Evolutionary conservation across 1,140 invertebrate genomes (phyloP).

Genomic region (Scaptomyza pallida): DNA sequence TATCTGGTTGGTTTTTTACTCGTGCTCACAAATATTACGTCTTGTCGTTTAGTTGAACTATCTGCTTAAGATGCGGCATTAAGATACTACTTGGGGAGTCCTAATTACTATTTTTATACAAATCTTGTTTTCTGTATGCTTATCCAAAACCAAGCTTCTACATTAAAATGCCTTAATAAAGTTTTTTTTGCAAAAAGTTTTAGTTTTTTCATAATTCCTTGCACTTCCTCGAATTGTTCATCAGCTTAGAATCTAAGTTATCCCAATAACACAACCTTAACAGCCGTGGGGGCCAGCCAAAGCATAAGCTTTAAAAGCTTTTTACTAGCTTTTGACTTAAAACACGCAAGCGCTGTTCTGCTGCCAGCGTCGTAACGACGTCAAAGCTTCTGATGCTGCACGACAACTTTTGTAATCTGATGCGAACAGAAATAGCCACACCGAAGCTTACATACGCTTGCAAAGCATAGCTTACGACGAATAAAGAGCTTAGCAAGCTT

Average conservation of each 20-base stretch:
- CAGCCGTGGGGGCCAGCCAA: slow-evolving; percentile 7
- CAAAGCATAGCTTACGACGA: no score
- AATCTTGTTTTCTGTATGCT: no score
- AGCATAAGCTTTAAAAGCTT: slow-evolving; percentile 11
- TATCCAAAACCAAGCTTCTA: no score
- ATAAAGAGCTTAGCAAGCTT: no score
- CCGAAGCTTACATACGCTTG: no score
- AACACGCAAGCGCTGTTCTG: slow-evolving; percentile 4
- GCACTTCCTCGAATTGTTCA: no score
- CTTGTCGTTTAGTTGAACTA: not conserved
- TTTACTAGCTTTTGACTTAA: slow-evolving; percentile 13
- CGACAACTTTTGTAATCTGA: not conserved
- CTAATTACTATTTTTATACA: not conserved
- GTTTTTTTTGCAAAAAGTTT: no score
- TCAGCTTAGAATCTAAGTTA: no score
- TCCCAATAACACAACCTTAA: no score
- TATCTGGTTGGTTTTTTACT: slow-evolving; percentile 4
- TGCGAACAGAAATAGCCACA: not conserved
- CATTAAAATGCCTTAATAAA: no score
- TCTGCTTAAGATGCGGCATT: not conserved
- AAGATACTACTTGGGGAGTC: not conserved
- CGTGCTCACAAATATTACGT: slow-evolving; percentile 16
- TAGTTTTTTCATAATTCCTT: no score
- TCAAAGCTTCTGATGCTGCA: not conserved
- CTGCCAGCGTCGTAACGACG: not conserved